These are phyloP conservation scores for Cettia cetti DNA, from an alignment of 2,113 vertebrate species.

Conservation along the genomic window DNA sequence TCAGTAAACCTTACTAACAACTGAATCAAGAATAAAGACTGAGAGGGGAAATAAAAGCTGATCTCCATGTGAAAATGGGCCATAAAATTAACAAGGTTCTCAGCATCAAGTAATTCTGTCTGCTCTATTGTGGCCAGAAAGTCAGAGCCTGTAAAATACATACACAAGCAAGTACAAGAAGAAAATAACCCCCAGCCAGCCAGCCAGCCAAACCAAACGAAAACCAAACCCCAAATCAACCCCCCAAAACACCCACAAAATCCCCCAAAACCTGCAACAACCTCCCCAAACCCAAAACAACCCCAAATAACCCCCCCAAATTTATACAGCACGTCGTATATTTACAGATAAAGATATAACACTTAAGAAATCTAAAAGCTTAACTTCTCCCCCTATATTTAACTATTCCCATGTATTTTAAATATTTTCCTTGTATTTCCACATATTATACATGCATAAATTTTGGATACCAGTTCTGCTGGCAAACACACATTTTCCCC, in stretches of 20 bases:
- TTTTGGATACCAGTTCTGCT: background rate
- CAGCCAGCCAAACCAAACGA: background rate
- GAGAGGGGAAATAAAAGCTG: constrained; percentile 56
- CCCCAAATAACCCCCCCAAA: background rate
- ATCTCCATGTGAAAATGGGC: constrained; percentile 57
- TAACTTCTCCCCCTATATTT: background rate
- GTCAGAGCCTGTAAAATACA: background rate
- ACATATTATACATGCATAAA: background rate
- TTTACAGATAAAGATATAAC: background rate
- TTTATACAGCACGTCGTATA: background rate
- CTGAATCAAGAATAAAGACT: constrained; percentile 46
- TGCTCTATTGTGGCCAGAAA: constrained; percentile 14
- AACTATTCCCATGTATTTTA: background rate
- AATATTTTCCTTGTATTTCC: background rate
- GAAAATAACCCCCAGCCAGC: background rate
- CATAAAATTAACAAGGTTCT: constrained; percentile 56
- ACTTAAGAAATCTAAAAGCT: background rate
- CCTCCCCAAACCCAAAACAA: background rate
- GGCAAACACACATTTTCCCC: background rate
- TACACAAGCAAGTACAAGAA: background rate
- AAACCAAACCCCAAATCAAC: background rate
- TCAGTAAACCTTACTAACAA: constrained; percentile 65
- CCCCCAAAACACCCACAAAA: accelerated
- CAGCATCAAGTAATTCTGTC: constrained; percentile 41
- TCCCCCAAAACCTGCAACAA: too few relatives aligned